phyloP scores from a whole-genome alignment of 2,888 invertebrate genomes.

The Dryadula phaetusa region DNA sequence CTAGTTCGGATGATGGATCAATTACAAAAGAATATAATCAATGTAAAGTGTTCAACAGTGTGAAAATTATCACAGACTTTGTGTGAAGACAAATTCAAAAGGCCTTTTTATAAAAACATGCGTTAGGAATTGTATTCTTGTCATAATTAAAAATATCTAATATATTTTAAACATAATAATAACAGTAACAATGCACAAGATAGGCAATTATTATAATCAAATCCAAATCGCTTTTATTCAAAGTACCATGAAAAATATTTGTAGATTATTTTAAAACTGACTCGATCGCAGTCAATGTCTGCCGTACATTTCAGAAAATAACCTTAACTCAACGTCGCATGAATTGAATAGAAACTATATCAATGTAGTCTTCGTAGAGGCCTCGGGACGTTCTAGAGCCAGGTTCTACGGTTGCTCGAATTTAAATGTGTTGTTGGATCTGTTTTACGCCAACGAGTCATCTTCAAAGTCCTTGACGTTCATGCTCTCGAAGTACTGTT shows the following conservation, averaged over 20 bases:
- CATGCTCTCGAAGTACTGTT: constrained; percentile 88
- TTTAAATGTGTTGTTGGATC: too few species aligned
- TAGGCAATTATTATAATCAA: neutral
- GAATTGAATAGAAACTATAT: too few species aligned
- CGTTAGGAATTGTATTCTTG: constrained; percentile 23
- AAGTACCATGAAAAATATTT: neutral
- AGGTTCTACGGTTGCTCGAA: too few species aligned
- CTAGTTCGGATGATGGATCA: constrained; percentile 27
- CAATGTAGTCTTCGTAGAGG: too few species aligned
- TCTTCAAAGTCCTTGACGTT: constrained; percentile 63
- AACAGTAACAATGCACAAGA: constrained; percentile 24
- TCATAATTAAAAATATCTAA: constrained; percentile 17
- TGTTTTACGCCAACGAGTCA: constrained; percentile 66
- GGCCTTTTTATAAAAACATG: constrained; percentile 32
- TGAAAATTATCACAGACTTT: constrained; percentile 63
- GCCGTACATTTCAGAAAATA: too few species aligned
- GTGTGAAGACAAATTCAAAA: constrained; percentile 37
- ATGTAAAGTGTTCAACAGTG: constrained; percentile 42
- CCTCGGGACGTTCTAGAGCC: too few species aligned
- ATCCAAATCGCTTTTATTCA: neutral
- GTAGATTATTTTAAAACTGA: neutral
- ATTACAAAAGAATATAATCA: constrained; percentile 30
- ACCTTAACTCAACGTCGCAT: too few species aligned
- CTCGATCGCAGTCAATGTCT: too few species aligned
- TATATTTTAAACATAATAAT: constrained; percentile 12